phyloP scores from a whole-genome alignment of 2,888 invertebrate species.

The Eurois occulta region DNA sequence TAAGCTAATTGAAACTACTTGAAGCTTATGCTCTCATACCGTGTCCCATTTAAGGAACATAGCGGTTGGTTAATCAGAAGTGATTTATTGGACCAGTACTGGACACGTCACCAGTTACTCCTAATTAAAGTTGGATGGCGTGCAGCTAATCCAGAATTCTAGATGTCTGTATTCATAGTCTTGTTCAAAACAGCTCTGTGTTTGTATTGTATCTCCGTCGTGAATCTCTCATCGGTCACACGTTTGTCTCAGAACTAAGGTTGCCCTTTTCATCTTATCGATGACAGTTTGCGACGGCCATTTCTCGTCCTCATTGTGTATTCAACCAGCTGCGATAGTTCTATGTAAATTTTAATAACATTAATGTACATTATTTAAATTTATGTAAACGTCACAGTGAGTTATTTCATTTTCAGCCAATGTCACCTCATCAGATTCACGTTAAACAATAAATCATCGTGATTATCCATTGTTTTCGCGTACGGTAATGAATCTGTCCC shows the following conservation, averaged over 20 bases:
- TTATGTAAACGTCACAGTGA: conserved; percentile 60
- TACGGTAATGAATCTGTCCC: conserved; percentile 56
- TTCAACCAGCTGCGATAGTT: conserved; percentile 66
- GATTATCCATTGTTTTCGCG: conserved; percentile 56
- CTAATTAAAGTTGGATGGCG: conserved; percentile 30
- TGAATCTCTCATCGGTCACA: conserved; percentile 55
- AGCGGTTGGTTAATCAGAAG: conserved; percentile 36
- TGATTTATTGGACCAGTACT: conserved; percentile 38
- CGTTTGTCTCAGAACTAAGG: conserved; percentile 44
- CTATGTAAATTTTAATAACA: conserved; percentile 64
- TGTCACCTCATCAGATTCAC: conserved; percentile 54
- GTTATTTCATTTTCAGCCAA: conserved; percentile 55
- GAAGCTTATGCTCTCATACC: conserved; percentile 4
- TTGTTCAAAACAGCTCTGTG: conserved; percentile 17
- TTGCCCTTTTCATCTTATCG: conserved; percentile 66
- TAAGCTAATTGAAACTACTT: conserved; percentile 29
- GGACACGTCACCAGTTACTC: conserved; percentile 28
- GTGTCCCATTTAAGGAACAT: conserved; percentile 19
- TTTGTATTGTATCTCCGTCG: conserved; percentile 43
- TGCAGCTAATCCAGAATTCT: conserved; percentile 20
- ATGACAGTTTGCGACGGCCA: conserved; percentile 64
- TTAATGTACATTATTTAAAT: conserved; percentile 62
- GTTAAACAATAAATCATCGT: conserved; percentile 59
- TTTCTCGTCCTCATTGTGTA: conserved; percentile 63
- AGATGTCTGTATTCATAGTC: conserved; percentile 17